phyloP scores from a whole-genome alignment of 2,797 vertebrate genomes.

The Chelon labrosus region DNA sequence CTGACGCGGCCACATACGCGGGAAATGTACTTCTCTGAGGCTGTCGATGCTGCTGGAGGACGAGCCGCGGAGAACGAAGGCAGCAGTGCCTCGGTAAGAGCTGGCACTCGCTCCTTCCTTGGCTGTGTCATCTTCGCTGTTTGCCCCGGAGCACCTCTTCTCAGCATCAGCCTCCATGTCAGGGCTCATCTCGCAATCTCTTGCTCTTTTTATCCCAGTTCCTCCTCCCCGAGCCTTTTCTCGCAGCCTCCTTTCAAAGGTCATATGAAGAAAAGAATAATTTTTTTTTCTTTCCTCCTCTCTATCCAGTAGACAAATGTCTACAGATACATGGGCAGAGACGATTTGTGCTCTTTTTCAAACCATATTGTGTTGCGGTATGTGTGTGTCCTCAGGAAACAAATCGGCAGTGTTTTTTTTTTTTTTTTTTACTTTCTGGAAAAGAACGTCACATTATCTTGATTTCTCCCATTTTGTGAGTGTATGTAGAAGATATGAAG shows the following conservation, averaged over 20 bases:
- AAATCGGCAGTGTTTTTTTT: too few relatives aligned
- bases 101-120: conserved; percentile 32
- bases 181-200: conserved; percentile 60
- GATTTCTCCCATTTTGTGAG: too few relatives aligned
- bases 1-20: not conserved
- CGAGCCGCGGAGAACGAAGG: conserved; percentile 1
- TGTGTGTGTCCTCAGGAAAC: too few relatives aligned
- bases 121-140: conserved; percentile 52
- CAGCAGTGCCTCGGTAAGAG: conserved; percentile 36
- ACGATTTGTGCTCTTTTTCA: too few relatives aligned
- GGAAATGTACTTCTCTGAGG: conserved; percentile 1
- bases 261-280: conserved; percentile 36
- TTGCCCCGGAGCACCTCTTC: conserved; percentile 56
- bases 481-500: too few relatives aligned
- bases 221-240: not conserved
- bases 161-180: conserved; percentile 64
- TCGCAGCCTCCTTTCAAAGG: conserved; percentile 46
- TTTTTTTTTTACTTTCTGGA: too few relatives aligned
- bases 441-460: too few relatives aligned
- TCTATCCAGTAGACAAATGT: conserved; percentile 24
- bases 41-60: conserved; percentile 23
- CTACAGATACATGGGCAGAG: not conserved
- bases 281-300: conserved; percentile 9
- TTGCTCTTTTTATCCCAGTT: conserved; percentile 38
- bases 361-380: too few relatives aligned